These are phyloP conservation scores for Ramazzottius varieornatus DNA, from an alignment of 2,888 invertebrate species.

Conservation along the genomic window DNA sequence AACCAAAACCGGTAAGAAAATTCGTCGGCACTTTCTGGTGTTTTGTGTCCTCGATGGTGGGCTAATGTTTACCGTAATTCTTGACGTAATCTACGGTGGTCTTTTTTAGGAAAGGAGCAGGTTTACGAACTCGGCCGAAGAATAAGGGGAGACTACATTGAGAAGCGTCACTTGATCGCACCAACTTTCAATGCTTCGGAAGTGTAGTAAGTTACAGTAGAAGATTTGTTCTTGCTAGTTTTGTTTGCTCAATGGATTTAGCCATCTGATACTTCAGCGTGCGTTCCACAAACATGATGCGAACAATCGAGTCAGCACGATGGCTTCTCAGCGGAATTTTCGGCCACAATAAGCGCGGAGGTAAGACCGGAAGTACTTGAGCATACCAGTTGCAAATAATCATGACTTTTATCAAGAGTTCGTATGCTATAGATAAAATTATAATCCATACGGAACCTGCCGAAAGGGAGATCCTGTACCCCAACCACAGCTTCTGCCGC, in stretches of 20 bases:
- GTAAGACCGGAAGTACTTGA: too few relatives aligned
- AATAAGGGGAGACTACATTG: slow-evolving; percentile 13
- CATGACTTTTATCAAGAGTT: not conserved
- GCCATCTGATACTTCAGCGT: slow-evolving; percentile 12
- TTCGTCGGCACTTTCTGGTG: too few relatives aligned
- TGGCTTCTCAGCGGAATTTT: slow-evolving; percentile 17
- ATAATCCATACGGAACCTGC: slow-evolving; percentile 10
- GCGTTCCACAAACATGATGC: slow-evolving; percentile 15
- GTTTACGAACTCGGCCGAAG: slow-evolving; percentile 14
- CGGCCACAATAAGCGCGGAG: slow-evolving; percentile 9
- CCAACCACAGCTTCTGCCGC: slow-evolving; percentile 13
- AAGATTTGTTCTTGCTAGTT: not conserved
- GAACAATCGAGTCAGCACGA: slow-evolving; percentile 16
- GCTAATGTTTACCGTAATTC: not conserved
- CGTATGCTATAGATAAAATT: not conserved
- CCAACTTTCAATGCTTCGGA: not conserved
- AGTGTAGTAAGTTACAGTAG: not conserved
- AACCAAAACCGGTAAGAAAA: slow-evolving; percentile 13
- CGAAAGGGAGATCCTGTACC: slow-evolving; percentile 13
- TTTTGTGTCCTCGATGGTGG: too few relatives aligned
- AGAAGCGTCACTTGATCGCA: slow-evolving; percentile 10
- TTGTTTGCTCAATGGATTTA: not conserved
- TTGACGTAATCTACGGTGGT: not conserved
- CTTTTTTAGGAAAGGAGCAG: slow-evolving; percentile 15
- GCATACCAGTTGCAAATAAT: too few relatives aligned